Conservation (phyloP, 2,888 invertebrate species). For the Machimus rusticus region DNA sequence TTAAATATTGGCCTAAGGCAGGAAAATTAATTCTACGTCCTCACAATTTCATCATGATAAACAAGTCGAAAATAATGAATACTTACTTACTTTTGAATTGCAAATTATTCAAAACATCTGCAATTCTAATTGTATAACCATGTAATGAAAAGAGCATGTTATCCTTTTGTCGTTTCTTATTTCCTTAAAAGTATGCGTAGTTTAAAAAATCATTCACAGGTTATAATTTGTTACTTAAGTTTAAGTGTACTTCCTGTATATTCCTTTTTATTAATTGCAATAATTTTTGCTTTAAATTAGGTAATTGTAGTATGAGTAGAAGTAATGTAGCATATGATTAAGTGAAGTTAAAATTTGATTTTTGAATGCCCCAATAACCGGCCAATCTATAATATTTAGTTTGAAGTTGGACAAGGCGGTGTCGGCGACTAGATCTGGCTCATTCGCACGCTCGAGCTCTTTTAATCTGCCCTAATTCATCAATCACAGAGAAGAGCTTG, state of each 20-base stretch:
- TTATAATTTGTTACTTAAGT: neutral
- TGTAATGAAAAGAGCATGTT: neutral
- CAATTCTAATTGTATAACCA: neutral
- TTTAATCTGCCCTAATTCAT: constrained; percentile 13
- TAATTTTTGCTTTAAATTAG: neutral
- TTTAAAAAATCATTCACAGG: neutral
- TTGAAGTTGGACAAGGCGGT: neutral
- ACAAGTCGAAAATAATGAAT: neutral
- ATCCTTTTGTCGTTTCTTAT: neutral
- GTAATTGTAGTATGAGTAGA: neutral
- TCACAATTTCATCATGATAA: neutral
- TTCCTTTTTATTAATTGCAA: neutral
- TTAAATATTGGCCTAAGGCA: no score
- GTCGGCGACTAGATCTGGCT: neutral
- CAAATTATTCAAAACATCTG: neutral
- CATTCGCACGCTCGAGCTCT: neutral
- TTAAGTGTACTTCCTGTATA: neutral
- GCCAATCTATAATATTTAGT: neutral
- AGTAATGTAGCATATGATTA: no score
- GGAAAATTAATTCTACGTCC: no score
- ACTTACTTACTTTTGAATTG: neutral
- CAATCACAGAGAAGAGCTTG: neutral
- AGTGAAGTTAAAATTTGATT: no score
- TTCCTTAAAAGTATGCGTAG: neutral
- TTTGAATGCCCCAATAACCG: neutral